Base-by-base conservation (phyloP, 1,140 invertebrate species). In the Tigriopus japonicus region DNA sequence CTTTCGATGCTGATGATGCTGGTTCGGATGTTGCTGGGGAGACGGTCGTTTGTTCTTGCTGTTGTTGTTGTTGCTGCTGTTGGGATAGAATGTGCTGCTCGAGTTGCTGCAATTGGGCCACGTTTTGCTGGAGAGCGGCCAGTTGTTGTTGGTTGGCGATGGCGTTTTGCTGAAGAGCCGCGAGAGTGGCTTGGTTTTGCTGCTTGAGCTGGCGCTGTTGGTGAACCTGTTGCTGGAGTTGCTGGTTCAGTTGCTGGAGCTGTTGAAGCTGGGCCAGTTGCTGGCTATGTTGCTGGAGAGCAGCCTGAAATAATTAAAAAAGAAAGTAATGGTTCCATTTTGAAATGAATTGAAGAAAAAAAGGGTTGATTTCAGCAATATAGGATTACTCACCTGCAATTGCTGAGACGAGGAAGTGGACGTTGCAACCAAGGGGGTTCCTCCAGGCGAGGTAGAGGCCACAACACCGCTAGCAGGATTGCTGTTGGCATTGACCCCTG, bases 261-360 rank as follows among this genome's bases (percentile, higher is more conserved):
- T 61, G 65, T n/a, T 64, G 62, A 13, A 59, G 53, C 24, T 64
- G 62, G 13, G 63, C 42, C 21, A 60, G 62, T 17, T 64, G 60
- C 40, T 70, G 70, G 64, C 65, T 68, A 55, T 74, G 70, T 23
- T 74, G 67, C 63, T 72, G 70, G 21, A 63, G 40, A 1, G 62
- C 62, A 0, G 56, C 58, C 58, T 63, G 62, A 2, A 63, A 21
- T 59, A 35, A 40, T 7, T 7, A 52, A 10, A 15, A 43, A 43
- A 12, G 42, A 43, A 43, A n/a, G n/a, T n/a, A n/a, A n/a, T n/a
- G n/a, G n/a, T n/a, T n/a, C 64, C 64, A 65, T 41, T 60, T 62
- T 41, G 54, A 49, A 5, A 62, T 49, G n/a, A 59, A 59, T 17
- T 62, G 59, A 59, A 64, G 60, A 51, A 63, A 62, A 40, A 63